Evolutionary conservation across 2,888 invertebrate genomes (phyloP), one percentile per base, ranked within the genome.

Genomic region (Sesia bembeciformis): DNA sequence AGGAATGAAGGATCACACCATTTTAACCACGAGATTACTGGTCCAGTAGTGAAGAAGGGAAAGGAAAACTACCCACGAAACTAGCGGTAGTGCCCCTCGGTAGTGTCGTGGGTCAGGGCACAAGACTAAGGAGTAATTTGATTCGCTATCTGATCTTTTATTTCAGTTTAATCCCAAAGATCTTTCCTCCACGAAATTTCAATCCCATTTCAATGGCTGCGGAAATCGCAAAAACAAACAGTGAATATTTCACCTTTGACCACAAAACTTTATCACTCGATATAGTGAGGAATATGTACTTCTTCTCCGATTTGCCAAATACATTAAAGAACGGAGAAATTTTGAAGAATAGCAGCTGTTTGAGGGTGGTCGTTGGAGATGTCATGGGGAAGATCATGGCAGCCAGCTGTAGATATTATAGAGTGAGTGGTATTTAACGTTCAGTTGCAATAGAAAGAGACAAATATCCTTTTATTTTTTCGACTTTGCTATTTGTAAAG

Each of bases 391-490:
- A 65, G 7, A 70, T 95, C 40, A 81, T 93, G 69, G 84, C 91
- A 4, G 91, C 93, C 2, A 90, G 92, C 57, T 93, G 93, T 53
- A 95, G 93, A 81, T 88, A 91, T 78, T 90, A 92, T 64, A 91
- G 92, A 69, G 94, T 94, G 76, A 91, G 92, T 85, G 5, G 7
- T 42, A 39, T 39, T 42, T 23, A 23, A 23, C 23, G 2, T 23
- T 23, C 23, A 23, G 23, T 23, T 23, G 2, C 23, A 23, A 23
- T 23, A 23, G 23, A 23, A 23, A 23, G 23, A 23, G 23, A 23
- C 23, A 23, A 23, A 23, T 23, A 2, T 23, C 23, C n/a, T n/a
- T n/a, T 23, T 23, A 23, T 23, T 23, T 23, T 23, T 23, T 23
- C 23, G 23, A 23, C 2, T 23, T 23, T 23, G 23, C 23, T 23